Evolutionary conservation across 2,888 invertebrate species (phyloP), one percentile per base, ranked within the genome.

Genomic region (Melolontha melolontha): DNA sequence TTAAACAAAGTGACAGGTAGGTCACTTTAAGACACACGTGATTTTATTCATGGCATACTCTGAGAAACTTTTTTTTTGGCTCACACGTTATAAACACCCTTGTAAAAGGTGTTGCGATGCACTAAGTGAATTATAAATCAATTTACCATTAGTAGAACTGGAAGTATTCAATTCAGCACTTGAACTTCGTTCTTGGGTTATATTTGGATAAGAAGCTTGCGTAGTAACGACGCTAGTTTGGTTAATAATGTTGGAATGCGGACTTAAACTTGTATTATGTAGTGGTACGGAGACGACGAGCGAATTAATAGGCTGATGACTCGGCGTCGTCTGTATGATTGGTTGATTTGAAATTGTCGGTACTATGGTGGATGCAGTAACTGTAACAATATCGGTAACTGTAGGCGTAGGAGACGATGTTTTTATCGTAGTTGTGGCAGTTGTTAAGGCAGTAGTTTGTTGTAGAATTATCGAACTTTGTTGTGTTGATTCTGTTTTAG

Each of bases 231-330:
- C 75, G 57, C 73, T 77, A 1, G 75, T 75, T 65, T 77, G 78
- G 78, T 79, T 79, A 75, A 80, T 65, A 75, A 80, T 79, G 75
- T 83, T 70, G 47, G 76, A 72, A 71, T 77, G 78, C 4, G 82
- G 82, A 73, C 81, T 83, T 52, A 86, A 74, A 57, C 83, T 83
- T 14, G 85, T 84, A 59, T 83, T 86, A 12, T 87, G 85, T 71
- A 90, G 79, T 70, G 90, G 90, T 72, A 90, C 89, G 22, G 89
- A 89, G 16, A 90, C 90, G 59, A 88, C 89, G 72, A 90, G 75
- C 11, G 86, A 80, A 55, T 75, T 68, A 5, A 71, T 49, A 11
- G 71, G 72, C 42, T 68, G 72, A 34, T 64, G 68, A 47, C 47
- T 65, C 41, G 71, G 69, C 44, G 72, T 54, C 16, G 70, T 49